Conservation (phyloP, 53 echinoderm and acorn worm genomes). For the Stichopus horrens region DNA sequence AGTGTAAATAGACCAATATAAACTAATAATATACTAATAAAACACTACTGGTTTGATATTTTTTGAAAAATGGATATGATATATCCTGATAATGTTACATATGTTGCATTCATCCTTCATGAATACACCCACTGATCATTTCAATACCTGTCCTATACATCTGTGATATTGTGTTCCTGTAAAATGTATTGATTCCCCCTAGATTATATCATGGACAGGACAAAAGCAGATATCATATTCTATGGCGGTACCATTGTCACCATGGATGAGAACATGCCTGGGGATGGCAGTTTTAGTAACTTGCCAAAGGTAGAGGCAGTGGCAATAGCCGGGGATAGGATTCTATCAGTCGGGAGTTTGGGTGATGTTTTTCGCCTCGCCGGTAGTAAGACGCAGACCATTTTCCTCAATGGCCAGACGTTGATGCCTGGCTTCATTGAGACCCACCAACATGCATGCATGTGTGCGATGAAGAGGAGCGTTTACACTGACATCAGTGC, state of each 20-base stretch:
- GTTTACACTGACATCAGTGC: constrained; percentile 58
- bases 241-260: constrained; percentile 18
- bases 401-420: constrained; percentile 57
- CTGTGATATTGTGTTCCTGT: too few relatives aligned
- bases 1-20: too few relatives aligned
- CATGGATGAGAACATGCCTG: constrained; percentile 5
- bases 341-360: constrained; percentile 52
- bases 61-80: too few relatives aligned
- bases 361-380: constrained; percentile 39
- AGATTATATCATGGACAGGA: too few relatives aligned
- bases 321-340: constrained; percentile 46
- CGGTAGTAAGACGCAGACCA: constrained; percentile 39
- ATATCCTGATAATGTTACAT: too few relatives aligned
- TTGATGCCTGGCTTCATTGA: constrained; percentile 68
- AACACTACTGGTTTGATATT: too few relatives aligned
- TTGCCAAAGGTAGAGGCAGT: constrained; percentile 42
- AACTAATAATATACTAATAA: too few relatives aligned
- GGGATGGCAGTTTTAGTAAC: not conserved
- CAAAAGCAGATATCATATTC: constrained; percentile 12
- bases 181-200: too few relatives aligned
- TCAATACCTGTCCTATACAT: too few relatives aligned
- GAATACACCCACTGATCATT: too few relatives aligned
- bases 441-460: constrained; percentile 58
- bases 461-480: constrained; percentile 48
- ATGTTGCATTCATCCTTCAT: too few relatives aligned